These are phyloP conservation scores for Coptodon bakossiorum DNA, from an alignment of 2,113 vertebrate genomes.

Conservation along the genomic window DNA sequence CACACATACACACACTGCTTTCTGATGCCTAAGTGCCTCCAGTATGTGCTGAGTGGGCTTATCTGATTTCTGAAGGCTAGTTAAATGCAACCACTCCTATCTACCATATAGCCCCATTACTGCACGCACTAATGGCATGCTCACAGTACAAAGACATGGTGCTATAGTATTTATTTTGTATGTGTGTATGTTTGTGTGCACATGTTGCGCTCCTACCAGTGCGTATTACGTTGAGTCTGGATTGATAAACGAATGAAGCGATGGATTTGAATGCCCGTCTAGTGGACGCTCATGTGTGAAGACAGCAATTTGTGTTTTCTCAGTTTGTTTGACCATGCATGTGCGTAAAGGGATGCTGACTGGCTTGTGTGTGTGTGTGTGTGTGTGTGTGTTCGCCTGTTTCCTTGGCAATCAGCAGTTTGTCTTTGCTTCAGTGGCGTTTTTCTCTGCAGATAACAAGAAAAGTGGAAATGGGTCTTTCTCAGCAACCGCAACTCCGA, in stretches of 20 bases:
- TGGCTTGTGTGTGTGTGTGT: neutral
- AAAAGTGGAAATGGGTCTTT: slow-evolving; percentile 29
- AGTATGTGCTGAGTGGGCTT: slow-evolving; percentile 55
- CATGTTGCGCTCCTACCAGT: neutral
- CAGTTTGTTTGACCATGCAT: slow-evolving; percentile 1
- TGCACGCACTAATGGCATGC: slow-evolving; percentile 7
- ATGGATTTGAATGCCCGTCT: neutral
- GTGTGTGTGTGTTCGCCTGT: neutral
- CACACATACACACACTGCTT: neutral
- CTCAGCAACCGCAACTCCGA: neutral
- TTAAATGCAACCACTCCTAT: slow-evolving; percentile 40
- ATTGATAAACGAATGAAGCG: neutral
- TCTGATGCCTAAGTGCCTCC: slow-evolving; percentile 33
- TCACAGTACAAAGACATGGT: neutral
- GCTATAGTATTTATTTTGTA: neutral
- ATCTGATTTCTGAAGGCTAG: slow-evolving; percentile 53
- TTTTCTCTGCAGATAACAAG: slow-evolving; percentile 29
- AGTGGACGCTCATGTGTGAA: slow-evolving; percentile 20
- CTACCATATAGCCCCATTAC: slow-evolving; percentile 16
- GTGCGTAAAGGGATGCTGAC: neutral
- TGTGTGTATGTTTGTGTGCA: neutral
- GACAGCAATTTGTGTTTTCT: slow-evolving; percentile 10
- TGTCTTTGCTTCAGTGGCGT: slow-evolving; percentile 27
- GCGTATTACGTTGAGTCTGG: neutral
- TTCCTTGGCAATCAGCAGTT: slow-evolving; percentile 26